Conservation (phyloP, 2,888 invertebrate species). For the Agriopis aurantiaria region DNA sequence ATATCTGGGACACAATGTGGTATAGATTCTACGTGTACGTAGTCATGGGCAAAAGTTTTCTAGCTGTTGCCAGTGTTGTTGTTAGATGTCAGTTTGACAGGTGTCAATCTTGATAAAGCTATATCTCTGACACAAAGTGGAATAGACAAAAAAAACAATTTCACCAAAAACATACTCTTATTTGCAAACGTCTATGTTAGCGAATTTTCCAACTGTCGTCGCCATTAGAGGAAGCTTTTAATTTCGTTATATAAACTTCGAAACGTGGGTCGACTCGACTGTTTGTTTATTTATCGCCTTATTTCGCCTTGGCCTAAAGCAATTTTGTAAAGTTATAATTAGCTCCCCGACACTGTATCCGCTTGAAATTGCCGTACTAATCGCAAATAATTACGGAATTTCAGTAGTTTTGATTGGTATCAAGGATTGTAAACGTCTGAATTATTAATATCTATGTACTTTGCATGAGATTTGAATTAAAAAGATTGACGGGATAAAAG, state of each 20-base stretch:
- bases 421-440: background rate
- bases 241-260: slow-evolving; percentile 49
- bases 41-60: no score
- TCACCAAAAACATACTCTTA: no score
- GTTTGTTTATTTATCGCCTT: slow-evolving; percentile 54
- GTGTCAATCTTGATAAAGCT: no score
- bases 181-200: background rate
- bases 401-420: slow-evolving; percentile 21
- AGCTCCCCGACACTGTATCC: slow-evolving; percentile 46
- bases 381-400: slow-evolving; percentile 25
- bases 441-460: background rate
- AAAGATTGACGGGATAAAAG: no score
- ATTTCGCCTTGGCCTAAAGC: slow-evolving; percentile 46
- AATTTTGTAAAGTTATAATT: slow-evolving; percentile 54
- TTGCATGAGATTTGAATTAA: no score
- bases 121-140: no score
- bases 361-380: slow-evolving; percentile 43
- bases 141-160: no score
- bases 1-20: no score
- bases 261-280: slow-evolving; percentile 39
- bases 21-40: no score
- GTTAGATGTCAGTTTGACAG: no score
- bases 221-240: slow-evolving; percentile 6
- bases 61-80: no score
- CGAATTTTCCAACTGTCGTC: background rate